phyloP scores from a whole-genome alignment of 2,113 vertebrate genomes.

The Rhinolophus sinicus region DNA sequence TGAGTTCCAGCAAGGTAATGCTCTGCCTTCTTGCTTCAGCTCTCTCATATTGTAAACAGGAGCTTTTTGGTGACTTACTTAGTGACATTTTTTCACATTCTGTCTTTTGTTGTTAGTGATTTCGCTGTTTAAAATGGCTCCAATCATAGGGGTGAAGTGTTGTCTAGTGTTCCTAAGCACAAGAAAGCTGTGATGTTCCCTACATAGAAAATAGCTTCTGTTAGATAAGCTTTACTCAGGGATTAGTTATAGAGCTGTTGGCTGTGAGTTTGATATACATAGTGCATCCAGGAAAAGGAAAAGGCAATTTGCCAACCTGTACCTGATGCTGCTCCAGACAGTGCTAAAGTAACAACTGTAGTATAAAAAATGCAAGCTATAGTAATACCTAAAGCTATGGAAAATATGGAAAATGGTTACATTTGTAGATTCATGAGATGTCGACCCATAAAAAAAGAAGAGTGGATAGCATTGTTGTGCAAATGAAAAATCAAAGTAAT shows the following conservation, averaged over 20 bases:
- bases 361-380: not conserved
- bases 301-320: not conserved
- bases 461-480: not conserved
- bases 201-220: not conserved
- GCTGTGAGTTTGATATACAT: not conserved
- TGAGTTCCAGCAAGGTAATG: not conserved
- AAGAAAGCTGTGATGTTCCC: not conserved
- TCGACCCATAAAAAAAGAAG: not conserved
- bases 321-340: not conserved
- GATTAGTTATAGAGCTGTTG: not conserved
- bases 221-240: not conserved
- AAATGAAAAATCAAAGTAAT: conserved; percentile 6
- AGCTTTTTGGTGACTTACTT: not conserved
- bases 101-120: not conserved
- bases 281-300: not conserved
- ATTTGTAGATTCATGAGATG: not conserved
- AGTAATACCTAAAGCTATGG: not conserved
- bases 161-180: not conserved
- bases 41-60: not conserved
- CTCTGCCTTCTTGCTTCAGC: not conserved
- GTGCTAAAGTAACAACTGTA: not conserved
- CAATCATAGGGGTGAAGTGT: not conserved
- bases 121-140: not conserved
- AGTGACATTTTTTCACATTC: not conserved
- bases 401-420: not conserved